Percentiles rank a stretch among this genome's conserved stretches.
phyloP scores from a whole-genome alignment of 2,113 vertebrate species.

The Eudyptes chrysolophus region DNA sequence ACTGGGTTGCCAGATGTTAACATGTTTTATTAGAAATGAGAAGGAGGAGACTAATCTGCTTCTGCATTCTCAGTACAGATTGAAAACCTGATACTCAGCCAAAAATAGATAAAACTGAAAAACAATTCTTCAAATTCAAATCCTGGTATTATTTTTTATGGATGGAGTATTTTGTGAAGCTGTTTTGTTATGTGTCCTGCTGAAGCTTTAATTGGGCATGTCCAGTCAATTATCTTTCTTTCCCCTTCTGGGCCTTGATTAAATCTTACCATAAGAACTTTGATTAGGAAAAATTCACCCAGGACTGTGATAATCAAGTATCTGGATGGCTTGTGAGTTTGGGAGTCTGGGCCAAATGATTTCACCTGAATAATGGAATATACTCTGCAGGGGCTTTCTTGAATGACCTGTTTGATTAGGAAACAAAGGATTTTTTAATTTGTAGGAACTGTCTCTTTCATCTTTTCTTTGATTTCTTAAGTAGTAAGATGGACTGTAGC shows the following conservation, averaged over 20 bases:
- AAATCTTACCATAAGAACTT: not conserved
- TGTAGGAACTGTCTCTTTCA: not conserved
- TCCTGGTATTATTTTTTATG: not conserved
- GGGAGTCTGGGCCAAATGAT: not conserved
- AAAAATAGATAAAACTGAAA: constrained; percentile 52
- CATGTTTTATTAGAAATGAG: constrained; percentile 53
- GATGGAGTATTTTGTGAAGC: not conserved
- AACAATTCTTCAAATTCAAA: constrained; percentile 19
- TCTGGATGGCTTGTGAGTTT: not conserved
- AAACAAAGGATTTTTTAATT: not conserved
- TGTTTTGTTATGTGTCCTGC: not conserved
- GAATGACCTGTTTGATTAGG: not conserved
- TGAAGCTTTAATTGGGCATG: not conserved
- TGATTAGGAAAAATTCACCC: not conserved
- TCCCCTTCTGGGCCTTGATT: not conserved
- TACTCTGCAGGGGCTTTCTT: not conserved
- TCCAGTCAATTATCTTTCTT: not conserved
- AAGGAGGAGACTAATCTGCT: constrained; percentile 55
- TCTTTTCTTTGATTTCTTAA: not conserved
- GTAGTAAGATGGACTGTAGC: not conserved
- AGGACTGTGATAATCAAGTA: not conserved
- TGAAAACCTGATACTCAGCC: constrained; percentile 45
- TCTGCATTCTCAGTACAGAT: constrained; percentile 35
- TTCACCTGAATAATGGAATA: not conserved
- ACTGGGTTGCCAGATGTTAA: constrained; percentile 61